Evolutionary conservation across 1,140 invertebrate genomes (phyloP).

Genomic region (Drosophila willistoni): DNA sequence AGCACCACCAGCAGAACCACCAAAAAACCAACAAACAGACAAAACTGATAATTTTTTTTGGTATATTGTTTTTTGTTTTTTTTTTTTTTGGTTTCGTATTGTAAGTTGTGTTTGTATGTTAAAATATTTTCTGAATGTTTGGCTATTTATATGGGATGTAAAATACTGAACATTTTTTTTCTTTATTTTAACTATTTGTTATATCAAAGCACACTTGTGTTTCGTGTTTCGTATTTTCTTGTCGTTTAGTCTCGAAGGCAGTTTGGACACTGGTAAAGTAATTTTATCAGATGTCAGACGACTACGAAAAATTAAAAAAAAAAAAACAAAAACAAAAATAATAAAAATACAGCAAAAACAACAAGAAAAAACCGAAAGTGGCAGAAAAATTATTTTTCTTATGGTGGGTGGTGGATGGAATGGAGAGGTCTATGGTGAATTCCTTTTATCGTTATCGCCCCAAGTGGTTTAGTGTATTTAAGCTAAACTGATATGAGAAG

Average conservation of each 20-base stretch:
- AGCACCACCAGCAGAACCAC: neutral
- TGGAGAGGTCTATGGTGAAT: constrained; percentile 61
- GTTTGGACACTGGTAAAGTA: constrained; percentile 17
- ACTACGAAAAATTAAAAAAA: constrained; percentile 1
- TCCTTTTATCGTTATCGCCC: constrained; percentile 64
- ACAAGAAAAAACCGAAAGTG: constrained; percentile 45
- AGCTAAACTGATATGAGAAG: constrained; percentile 47
- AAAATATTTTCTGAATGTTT: neutral
- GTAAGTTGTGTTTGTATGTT: neutral
- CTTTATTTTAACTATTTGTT: neutral
- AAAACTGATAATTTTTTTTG: constrained; percentile 22
- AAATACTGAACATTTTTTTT: constrained; percentile 27
- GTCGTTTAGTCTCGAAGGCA: constrained; percentile 21
- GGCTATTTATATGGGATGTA: neutral
- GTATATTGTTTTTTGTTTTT: neutral
- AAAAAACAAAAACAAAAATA: neutral
- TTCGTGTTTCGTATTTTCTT: neutral
- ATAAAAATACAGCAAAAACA: too few relatives aligned
- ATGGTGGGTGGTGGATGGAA: neutral
- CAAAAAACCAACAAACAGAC: neutral
- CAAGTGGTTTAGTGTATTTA: constrained; percentile 27
- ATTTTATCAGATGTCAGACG: constrained; percentile 20
- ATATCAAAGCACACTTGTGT: constrained; percentile 20
- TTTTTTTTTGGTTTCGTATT: neutral
- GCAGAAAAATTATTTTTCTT: constrained; percentile 50